Conservation (phyloP, 1,140 invertebrate genomes). For the Monomorium pharaonis region DNA sequence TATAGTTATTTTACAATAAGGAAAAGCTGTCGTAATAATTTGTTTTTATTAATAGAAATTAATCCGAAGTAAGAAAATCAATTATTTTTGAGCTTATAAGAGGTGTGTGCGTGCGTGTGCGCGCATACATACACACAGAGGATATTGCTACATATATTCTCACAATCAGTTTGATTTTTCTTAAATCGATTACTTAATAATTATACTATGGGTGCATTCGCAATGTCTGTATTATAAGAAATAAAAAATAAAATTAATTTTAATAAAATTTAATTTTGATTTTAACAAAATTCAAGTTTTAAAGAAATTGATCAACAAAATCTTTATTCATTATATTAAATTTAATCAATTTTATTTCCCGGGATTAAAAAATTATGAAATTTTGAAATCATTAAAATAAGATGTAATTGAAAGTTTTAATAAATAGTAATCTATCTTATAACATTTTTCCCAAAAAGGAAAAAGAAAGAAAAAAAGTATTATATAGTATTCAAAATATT, state of each 20-base stretch:
- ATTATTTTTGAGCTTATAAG: too few relatives aligned
- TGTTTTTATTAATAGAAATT: neutral
- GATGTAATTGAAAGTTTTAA: neutral
- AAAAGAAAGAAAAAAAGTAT: neutral
- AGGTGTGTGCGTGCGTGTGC: too few relatives aligned
- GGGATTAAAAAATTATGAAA: neutral
- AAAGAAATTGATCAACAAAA: neutral
- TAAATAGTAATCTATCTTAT: neutral
- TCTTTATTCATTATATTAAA: neutral
- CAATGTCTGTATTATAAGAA: neutral
- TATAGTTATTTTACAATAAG: neutral
- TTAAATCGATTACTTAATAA: neutral
- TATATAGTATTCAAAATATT: neutral
- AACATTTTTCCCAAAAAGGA: neutral
- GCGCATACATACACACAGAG: too few relatives aligned
- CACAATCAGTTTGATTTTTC: neutral
- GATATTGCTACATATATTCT: too few relatives aligned
- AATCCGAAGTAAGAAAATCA: neutral
- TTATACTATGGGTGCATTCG: neutral
- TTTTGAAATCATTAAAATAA: neutral
- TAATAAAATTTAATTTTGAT: neutral
- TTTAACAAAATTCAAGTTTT: neutral
- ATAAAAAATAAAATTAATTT: neutral
- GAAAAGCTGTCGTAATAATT: neutral
- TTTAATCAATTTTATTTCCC: neutral